Percentiles rank a stretch among this genome's conserved stretches.
Conservation (phyloP, 2,797 vertebrate genomes). For the Urosaurus nigricauda region DNA sequence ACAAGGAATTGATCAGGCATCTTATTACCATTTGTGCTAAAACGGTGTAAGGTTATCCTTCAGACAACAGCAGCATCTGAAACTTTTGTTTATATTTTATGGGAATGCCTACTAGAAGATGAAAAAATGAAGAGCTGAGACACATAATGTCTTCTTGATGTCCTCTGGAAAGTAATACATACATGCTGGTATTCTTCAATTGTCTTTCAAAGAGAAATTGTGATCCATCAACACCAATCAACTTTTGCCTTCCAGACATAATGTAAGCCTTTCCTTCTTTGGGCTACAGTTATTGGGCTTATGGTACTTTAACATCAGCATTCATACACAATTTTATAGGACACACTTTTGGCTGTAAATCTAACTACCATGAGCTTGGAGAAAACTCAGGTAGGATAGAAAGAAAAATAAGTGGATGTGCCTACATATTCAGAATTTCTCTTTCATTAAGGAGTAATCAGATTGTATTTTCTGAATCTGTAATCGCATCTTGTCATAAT, state of each 20-base stretch:
- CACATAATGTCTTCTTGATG: neutral
- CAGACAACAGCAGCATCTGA: neutral
- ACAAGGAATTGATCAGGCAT: slow-evolving; percentile 22
- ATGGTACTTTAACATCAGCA: neutral
- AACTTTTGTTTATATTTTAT: slow-evolving; percentile 18
- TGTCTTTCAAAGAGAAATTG: neutral
- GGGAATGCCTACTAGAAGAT: neutral
- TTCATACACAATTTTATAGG: neutral
- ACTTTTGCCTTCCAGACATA: neutral
- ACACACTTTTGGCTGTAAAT: neutral
- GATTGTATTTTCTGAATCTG: neutral
- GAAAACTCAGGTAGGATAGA: neutral
- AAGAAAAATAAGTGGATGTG: neutral
- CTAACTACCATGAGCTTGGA: neutral
- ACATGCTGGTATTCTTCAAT: neutral
- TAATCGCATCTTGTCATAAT: neutral
- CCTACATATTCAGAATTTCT: neutral
- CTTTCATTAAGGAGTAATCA: neutral
- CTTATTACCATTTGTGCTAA: neutral
- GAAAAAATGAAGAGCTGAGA: neutral
- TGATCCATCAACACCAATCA: neutral
- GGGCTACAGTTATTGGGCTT: too few relatives aligned
- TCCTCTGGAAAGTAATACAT: neutral
- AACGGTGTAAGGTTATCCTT: neutral
- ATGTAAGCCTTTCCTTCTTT: neutral